Percentiles rank a stretch among this genome's conserved stretches.
Conservation (phyloP, 2,888 invertebrate genomes). For the Drosophila silvestris region DNA sequence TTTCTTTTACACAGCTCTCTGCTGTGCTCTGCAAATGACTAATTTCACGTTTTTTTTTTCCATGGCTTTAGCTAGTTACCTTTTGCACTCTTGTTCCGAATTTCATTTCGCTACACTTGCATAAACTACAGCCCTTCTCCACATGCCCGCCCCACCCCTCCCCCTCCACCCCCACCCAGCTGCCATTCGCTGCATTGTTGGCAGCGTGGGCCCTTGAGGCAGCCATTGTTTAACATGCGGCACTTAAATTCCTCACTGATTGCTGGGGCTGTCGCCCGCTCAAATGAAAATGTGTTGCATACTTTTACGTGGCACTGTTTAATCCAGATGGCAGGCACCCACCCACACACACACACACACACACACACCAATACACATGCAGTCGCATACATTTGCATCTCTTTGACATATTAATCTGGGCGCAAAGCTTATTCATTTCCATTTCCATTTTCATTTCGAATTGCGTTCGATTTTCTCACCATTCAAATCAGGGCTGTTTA, state of each 20-base stretch:
- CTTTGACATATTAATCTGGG: constrained; percentile 24
- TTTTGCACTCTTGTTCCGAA: constrained; percentile 30
- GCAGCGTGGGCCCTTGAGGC: constrained; percentile 7
- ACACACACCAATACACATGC: not conserved
- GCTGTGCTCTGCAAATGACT: constrained; percentile 51
- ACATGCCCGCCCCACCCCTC: too few relatives aligned
- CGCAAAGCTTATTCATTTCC: constrained; percentile 46
- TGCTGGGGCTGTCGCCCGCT: constrained; percentile 38
- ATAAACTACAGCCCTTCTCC: not conserved
- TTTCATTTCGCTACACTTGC: constrained; percentile 46
- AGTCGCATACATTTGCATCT: constrained; percentile 14
- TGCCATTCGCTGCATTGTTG: not conserved
- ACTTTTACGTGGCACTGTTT: constrained; percentile 26
- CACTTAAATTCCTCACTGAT: constrained; percentile 54
- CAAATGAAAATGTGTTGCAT: constrained; percentile 44
- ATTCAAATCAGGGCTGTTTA: constrained; percentile 6
- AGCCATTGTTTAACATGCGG: constrained; percentile 51
- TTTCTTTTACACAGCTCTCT: not conserved
- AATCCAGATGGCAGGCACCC: constrained; percentile 27
- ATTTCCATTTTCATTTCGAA: constrained; percentile 12
- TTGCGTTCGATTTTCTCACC: not conserved
- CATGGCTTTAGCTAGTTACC: constrained; percentile 25
- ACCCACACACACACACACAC: not conserved
- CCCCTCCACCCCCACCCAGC: too few relatives aligned
- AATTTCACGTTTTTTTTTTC: constrained; percentile 46